Percentiles rank a stretch among this genome's conserved stretches.
phyloP scores from a whole-genome alignment of 1,140 invertebrate genomes.

The Glossosoma conforme region DNA sequence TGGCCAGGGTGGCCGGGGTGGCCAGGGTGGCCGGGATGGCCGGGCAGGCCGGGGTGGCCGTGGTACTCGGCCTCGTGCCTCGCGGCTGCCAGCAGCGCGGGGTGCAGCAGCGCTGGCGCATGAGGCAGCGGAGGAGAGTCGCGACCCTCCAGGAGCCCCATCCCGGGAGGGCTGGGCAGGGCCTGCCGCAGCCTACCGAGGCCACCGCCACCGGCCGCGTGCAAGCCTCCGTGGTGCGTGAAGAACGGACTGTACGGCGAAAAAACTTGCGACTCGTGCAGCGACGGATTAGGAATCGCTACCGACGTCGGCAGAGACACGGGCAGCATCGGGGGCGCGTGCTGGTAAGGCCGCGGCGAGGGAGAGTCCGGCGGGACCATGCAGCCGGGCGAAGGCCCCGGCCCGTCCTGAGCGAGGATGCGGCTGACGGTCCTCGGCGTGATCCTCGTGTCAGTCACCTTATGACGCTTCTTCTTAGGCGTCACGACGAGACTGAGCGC shows the following conservation, averaged over 20 bases:
- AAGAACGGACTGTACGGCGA: conserved; percentile 87
- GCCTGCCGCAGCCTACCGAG: conserved; percentile 46
- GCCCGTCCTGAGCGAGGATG: conserved; percentile 75
- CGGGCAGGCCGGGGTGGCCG: conserved; percentile 50
- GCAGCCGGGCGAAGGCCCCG: conserved; percentile 55
- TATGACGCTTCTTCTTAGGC: conserved; percentile 93
- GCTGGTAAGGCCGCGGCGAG: conserved; percentile 67
- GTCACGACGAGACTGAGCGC: conserved; percentile 89
- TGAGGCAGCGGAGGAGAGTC: conserved; percentile 76
- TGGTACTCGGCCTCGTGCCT: conserved; percentile 75
- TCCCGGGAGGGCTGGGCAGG: conserved; percentile 53
- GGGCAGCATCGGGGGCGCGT: conserved; percentile 75
- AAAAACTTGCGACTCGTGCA: conserved; percentile 92
- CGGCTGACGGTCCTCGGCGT: conserved; percentile 86
- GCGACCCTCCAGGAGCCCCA: conserved; percentile 62
- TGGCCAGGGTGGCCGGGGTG: too few relatives aligned
- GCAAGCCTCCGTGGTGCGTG: conserved; percentile 50
- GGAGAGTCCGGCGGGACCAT: conserved; percentile 54
- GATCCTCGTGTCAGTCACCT: conserved; percentile 93
- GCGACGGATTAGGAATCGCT: conserved; percentile 91
- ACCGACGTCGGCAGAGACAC: conserved; percentile 88
- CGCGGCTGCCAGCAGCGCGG: conserved; percentile 71
- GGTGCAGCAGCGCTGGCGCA: conserved; percentile 73
- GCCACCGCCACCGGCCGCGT: conserved; percentile 40
- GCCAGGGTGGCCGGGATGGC: too few relatives aligned